Evolutionary conservation across 2,113 vertebrate species (phyloP), one percentile per base, ranked within the genome.

Genomic region (Hippocampus abdominalis): DNA sequence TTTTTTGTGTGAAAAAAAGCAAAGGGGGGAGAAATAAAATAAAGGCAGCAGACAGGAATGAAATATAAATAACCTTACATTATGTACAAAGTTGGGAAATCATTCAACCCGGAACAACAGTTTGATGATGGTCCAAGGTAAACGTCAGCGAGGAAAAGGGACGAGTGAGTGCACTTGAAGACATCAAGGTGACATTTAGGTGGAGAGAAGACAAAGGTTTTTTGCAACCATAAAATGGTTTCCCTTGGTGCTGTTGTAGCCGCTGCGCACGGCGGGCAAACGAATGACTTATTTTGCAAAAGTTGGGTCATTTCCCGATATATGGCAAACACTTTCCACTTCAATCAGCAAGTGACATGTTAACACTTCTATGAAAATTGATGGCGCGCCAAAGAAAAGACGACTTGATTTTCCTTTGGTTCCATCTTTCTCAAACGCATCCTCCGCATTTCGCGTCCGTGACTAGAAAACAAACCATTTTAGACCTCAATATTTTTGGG

Each of bases 51-150:
- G 76, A 87, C 77, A 90, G 78, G 77, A 91, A 90, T 87, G 82
- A 90, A 88, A 85, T 91, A 92, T 93, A 93, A 93, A 93, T 93
- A 92, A 91, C 78, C 79, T 86, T 89, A 91, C 87, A 88, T 79
- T 92, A 93, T 93, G 86, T 92, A 92, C 92, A 93, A 88, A 77
- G 82, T 78, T 49, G 73, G 81, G 71, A 32, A 67, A 72, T 63
- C 78, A 84, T 71, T 75, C 20, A 42, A 44, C 20, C 8, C 21
- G 48, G 49, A 77, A 56, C 54, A 60, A 39, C 56, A 21, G 61
- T 53, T 49, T 69, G 74, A 53, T 53, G 74, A 57, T 53, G 70
- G 67, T 75, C 64, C 44, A 56, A 70, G 46, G 59, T 68, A 49
- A 79, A 59, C 69, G 51, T 67, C 9, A 76, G 65, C 36, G 40